Percentiles rank a stretch among this genome's conserved stretches.
phyloP scores from a whole-genome alignment of 2,797 vertebrate species.

The Chromis chromis region DNA sequence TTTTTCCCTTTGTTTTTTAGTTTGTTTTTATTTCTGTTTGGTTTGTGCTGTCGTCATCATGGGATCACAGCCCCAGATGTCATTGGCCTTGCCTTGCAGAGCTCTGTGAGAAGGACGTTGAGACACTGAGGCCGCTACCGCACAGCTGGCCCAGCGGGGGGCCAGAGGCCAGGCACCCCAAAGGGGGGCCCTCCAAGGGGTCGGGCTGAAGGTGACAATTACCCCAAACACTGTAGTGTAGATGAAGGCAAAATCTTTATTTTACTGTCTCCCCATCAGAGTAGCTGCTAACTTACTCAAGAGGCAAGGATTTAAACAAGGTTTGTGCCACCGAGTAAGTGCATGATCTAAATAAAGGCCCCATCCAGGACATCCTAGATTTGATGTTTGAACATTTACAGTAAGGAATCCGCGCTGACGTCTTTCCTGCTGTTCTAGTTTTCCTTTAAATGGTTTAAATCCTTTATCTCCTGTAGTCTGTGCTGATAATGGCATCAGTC shows the following conservation, averaged over 20 bases:
- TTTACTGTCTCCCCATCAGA: constrained; percentile 63
- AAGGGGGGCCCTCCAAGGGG: constrained; percentile 80
- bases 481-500: constrained; percentile 50
- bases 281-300: constrained; percentile 22
- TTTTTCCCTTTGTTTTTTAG: constrained; percentile 77
- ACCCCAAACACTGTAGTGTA: constrained; percentile 84
- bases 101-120: constrained; percentile 82
- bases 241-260: constrained; percentile 89
- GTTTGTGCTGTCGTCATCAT: constrained; percentile 84
- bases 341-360: constrained; percentile 32
- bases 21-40: constrained; percentile 82
- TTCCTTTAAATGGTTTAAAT: constrained; percentile 21
- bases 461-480: constrained; percentile 16
- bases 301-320: constrained; percentile 18
- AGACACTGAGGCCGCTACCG: constrained; percentile 77
- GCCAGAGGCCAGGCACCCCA: constrained; percentile 76
- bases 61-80: constrained; percentile 89
- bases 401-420: constrained; percentile 33
- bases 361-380: constrained; percentile 20
- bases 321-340: constrained; percentile 31
- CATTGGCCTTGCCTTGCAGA: constrained; percentile 90
- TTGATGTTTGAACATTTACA: constrained; percentile 23
- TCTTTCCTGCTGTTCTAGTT: constrained; percentile 14
- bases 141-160: constrained; percentile 80
- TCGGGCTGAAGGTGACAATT: constrained; percentile 89